Evolutionary conservation across 2,888 invertebrate genomes (phyloP).

Genomic region (Macrosiphum euphorbiae): DNA sequence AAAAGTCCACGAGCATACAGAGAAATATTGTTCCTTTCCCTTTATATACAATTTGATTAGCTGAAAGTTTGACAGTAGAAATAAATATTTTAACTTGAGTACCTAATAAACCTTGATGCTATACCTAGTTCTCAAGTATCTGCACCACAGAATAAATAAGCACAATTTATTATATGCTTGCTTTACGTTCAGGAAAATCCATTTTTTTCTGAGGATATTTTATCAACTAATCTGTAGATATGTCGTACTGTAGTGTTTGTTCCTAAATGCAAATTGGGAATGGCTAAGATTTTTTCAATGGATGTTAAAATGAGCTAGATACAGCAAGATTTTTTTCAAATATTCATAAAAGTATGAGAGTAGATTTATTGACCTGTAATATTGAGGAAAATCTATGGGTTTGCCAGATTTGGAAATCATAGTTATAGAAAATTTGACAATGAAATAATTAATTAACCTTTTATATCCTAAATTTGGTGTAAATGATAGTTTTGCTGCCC

Average conservation of each 20-base stretch:
- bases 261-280: not conserved
- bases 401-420: not conserved
- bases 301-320: not conserved
- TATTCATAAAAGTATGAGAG: not conserved
- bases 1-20: not conserved
- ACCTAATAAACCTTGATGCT: not conserved
- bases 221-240: not conserved
- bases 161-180: not conserved
- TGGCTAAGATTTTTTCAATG: not conserved
- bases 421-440: not conserved
- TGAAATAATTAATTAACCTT: conserved; percentile 22
- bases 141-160: not conserved
- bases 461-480: conserved; percentile 60
- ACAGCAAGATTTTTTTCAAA: not conserved
- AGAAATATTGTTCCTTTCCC: not conserved
- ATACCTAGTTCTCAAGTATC: too few species aligned
- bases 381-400: not conserved
- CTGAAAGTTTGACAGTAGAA: not conserved
- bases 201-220: not conserved
- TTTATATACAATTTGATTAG: not conserved
- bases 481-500: conserved; percentile 32
- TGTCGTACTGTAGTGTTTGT: not conserved
- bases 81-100: not conserved
- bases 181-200: not conserved
- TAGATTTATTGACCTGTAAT: not conserved